Conservation (phyloP, 2,888 invertebrate genomes). For the Cheilosia vulpina region DNA sequence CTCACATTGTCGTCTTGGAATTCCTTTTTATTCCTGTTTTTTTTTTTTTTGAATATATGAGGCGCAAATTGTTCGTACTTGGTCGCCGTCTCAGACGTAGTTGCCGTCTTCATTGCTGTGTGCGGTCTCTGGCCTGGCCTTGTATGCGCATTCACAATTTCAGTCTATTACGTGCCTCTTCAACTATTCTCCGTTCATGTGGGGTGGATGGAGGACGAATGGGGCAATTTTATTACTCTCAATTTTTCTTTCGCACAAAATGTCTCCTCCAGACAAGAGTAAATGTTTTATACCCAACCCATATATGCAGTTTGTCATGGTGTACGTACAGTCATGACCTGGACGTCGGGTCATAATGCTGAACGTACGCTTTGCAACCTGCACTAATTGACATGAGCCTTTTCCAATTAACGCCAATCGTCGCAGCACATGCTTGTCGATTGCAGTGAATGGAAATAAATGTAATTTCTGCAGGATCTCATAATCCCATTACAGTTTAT, state of each 20-base stretch:
- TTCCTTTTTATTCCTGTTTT: background rate
- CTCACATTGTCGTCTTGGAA: slow-evolving; percentile 49
- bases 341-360: slow-evolving; percentile 23
- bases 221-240: slow-evolving; percentile 60
- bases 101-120: slow-evolving; percentile 1
- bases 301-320: slow-evolving; percentile 1
- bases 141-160: slow-evolving; percentile 65
- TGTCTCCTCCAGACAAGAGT: slow-evolving; percentile 43
- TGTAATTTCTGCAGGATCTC: slow-evolving; percentile 41
- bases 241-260: slow-evolving; percentile 60
- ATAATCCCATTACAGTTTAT: slow-evolving; percentile 32
- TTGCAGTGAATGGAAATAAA: slow-evolving; percentile 17
- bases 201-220: slow-evolving; percentile 30
- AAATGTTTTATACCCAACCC: background rate
- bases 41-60: slow-evolving; percentile 15
- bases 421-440: background rate
- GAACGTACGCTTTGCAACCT: slow-evolving; percentile 32
- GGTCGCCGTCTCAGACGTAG: slow-evolving; percentile 8
- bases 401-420: slow-evolving; percentile 54
- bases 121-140: slow-evolving; percentile 24
- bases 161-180: slow-evolving; percentile 67
- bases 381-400: slow-evolving; percentile 57
- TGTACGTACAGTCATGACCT: slow-evolving; percentile 33
- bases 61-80: slow-evolving; percentile 29
- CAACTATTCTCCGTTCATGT: slow-evolving; percentile 50